Evolutionary conservation across 2,888 invertebrate species (phyloP).

Genomic region (Synergus itoensis): DNA sequence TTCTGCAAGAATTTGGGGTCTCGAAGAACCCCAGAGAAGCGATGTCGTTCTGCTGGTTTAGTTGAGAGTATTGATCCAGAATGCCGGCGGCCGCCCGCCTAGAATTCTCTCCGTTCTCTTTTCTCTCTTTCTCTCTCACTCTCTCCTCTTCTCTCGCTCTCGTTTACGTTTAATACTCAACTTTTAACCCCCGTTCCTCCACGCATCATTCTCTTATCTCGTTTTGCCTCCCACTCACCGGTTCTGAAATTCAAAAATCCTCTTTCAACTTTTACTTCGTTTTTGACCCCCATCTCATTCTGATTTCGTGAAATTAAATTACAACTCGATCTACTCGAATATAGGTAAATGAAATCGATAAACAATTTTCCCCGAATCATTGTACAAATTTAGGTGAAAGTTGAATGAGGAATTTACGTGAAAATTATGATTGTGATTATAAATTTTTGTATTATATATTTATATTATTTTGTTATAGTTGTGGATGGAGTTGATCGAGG

Average conservation of each 20-base stretch:
- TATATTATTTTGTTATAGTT: background rate
- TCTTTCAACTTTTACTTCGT: background rate
- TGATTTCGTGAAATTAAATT: slow-evolving; percentile 35
- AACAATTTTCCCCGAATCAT: slow-evolving; percentile 32
- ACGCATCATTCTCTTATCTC: slow-evolving; percentile 17
- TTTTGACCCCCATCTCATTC: background rate
- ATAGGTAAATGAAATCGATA: slow-evolving; percentile 22
- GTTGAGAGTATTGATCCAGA: slow-evolving; percentile 76
- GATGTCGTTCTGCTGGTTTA: slow-evolving; percentile 60
- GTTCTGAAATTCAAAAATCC: slow-evolving; percentile 22
- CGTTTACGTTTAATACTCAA: slow-evolving; percentile 56
- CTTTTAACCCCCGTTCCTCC: slow-evolving; percentile 48
- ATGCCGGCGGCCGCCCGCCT: slow-evolving; percentile 71
- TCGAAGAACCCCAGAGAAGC: slow-evolving; percentile 61
- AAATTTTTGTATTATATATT: background rate
- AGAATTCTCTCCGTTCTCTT: slow-evolving; percentile 66
- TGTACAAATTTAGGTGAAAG: background rate
- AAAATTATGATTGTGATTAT: background rate
- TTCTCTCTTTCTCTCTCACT: slow-evolving; percentile 52
- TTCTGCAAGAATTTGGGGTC: slow-evolving; percentile 45
- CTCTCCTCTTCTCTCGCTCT: slow-evolving; percentile 47
- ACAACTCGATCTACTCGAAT: slow-evolving; percentile 25
- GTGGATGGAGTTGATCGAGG: slow-evolving; percentile 1
- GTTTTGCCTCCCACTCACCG: slow-evolving; percentile 25
- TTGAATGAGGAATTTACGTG: background rate